phyloP scores from a whole-genome alignment of 2,113 vertebrate genomes.

The Podarcis muralis region DNA sequence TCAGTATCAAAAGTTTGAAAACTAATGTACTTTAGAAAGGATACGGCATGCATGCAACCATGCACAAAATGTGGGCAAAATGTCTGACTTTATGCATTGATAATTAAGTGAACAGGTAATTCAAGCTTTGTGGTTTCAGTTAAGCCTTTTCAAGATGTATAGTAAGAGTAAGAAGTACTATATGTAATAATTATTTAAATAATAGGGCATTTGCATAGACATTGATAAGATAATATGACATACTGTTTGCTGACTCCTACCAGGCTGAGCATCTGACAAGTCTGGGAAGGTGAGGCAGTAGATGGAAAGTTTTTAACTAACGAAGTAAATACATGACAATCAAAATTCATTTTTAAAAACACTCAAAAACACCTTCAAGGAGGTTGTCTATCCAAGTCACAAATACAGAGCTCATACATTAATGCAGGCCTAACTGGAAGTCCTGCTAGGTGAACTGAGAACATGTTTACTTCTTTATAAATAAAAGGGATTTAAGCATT shows the following conservation, averaged over 20 bases:
- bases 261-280: conserved; percentile 16
- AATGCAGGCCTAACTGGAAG: not conserved
- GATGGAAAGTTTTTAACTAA: conserved; percentile 22
- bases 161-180: not conserved
- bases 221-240: conserved; percentile 26
- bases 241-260: conserved; percentile 27
- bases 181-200: not conserved
- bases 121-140: not conserved
- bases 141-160: not conserved
- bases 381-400: not conserved
- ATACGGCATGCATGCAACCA: not conserved
- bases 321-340: conserved; percentile 15
- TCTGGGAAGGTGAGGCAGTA: conserved; percentile 4
- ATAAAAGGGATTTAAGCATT: not conserved
- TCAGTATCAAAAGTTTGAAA: not conserved
- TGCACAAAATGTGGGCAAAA: not conserved
- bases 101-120: not conserved
- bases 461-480: not conserved
- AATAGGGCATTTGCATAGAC: conserved; percentile 19
- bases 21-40: not conserved
- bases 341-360: not conserved
- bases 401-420: not conserved
- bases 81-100: not conserved
- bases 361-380: not conserved
- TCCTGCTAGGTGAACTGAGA: not conserved